Percentiles rank a stretch among this genome's conserved stretches.
phyloP scores from a whole-genome alignment of 2,888 invertebrate species.

The Chaetogeoica ovagalla region DNA sequence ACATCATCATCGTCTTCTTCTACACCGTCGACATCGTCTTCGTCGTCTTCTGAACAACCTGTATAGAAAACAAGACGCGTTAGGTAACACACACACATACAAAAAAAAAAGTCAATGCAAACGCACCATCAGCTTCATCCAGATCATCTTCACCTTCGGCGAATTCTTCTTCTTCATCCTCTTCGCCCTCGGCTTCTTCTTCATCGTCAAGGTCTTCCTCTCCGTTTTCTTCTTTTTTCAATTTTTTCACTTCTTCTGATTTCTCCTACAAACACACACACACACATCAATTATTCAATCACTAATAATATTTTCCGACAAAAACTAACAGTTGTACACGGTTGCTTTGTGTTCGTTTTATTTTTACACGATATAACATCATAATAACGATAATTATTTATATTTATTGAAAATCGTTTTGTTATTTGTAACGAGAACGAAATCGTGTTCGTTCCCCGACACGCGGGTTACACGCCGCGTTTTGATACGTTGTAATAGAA shows the following conservation, averaged over 20 bases:
- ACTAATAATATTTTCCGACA: too few species aligned
- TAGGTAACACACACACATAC: not conserved
- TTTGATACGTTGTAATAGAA: too few species aligned
- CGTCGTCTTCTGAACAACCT: slow-evolving; percentile 56
- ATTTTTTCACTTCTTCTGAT: slow-evolving; percentile 60
- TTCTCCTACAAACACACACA: slow-evolving; percentile 57
- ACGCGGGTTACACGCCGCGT: too few species aligned
- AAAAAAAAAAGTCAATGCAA: not conserved
- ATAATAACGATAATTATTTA: too few species aligned
- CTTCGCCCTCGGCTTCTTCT: slow-evolving; percentile 68
- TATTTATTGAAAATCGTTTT: too few species aligned
- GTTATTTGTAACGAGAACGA: too few species aligned
- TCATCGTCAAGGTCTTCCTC: slow-evolving; percentile 69
- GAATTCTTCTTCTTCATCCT: slow-evolving; percentile 68
- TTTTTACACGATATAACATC: too few species aligned
- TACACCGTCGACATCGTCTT: slow-evolving; percentile 56
- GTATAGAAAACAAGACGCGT: not conserved
- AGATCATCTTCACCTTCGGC: slow-evolving; percentile 71
- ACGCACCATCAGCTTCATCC: slow-evolving; percentile 59
- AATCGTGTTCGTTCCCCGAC: too few species aligned
- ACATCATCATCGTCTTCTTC: slow-evolving; percentile 57
- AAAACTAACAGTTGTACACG: too few species aligned
- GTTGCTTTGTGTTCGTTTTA: too few species aligned
- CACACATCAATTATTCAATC: too few species aligned
- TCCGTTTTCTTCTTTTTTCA: slow-evolving; percentile 67